Conservation (phyloP, 2,888 invertebrate genomes). For the Diadegma fenestrale region DNA sequence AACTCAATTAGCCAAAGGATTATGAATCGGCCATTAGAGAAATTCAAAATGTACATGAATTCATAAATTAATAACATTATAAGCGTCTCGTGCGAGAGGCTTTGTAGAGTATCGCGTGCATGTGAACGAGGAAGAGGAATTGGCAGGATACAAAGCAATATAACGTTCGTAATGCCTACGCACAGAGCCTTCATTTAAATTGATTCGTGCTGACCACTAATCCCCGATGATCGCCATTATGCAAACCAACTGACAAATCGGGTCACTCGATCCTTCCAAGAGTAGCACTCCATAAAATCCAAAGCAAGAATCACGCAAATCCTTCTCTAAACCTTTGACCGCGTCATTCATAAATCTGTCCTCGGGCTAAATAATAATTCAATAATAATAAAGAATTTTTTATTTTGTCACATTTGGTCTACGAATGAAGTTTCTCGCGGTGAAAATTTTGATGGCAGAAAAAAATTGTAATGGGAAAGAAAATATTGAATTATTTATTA, state of each 20-base stretch:
- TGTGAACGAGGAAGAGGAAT: background rate
- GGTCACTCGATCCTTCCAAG: background rate
- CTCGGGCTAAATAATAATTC: no score
- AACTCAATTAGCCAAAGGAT: slow-evolving; percentile 26
- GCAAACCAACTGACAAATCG: slow-evolving; percentile 38
- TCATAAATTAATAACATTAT: slow-evolving; percentile 48
- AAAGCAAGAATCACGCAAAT: background rate
- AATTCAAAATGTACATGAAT: slow-evolving; percentile 9
- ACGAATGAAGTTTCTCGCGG: no score
- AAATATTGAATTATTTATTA: no score
- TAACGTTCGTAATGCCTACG: slow-evolving; percentile 34
- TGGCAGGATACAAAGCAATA: background rate
- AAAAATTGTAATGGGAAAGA: no score
- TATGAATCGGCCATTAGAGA: background rate
- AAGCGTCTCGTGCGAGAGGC: background rate
- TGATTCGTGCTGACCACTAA: slow-evolving; percentile 59
- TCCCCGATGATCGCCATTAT: slow-evolving; percentile 54
- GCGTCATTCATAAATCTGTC: no score
- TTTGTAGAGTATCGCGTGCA: slow-evolving; percentile 18
- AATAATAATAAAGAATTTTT: no score
- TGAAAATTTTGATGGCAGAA: no score
- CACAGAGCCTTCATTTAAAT: slow-evolving; percentile 35
- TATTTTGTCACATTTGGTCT: no score
- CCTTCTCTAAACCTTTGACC: background rate
- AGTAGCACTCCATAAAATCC: no score